A percentile compares a stretch with the other conserved stretches of the same genome.
phyloP scores from a whole-genome alignment of 2,113 vertebrate genomes.

The Myrmophylax atrothorax region DNA sequence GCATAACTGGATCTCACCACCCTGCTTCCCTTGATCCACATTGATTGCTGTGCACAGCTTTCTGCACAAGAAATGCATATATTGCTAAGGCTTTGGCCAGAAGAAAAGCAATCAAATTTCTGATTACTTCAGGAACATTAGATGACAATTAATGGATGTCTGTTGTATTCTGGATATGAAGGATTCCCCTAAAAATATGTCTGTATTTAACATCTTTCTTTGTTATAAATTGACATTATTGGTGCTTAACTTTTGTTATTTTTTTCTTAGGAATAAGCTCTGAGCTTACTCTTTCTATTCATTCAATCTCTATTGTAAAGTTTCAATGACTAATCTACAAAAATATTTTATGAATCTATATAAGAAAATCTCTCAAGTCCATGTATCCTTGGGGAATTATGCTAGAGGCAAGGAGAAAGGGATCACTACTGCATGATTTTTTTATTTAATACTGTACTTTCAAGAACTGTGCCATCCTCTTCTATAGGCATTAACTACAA shows the following conservation, averaged over 20 bases:
- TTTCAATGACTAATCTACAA: background rate
- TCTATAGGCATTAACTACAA: background rate
- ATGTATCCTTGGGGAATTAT: background rate
- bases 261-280: background rate
- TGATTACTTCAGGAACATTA: background rate
- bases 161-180: background rate
- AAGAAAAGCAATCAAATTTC: background rate
- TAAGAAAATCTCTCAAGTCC: background rate
- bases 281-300: background rate
- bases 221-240: background rate
- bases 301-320: background rate
- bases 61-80: background rate
- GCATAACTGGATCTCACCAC: accelerated
- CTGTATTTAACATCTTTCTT: background rate
- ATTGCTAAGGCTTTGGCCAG: background rate
- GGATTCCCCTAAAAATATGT: background rate
- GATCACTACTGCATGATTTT: background rate
- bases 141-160: background rate
- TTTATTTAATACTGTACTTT: background rate
- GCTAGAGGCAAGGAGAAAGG: background rate
- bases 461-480: background rate
- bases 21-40: background rate
- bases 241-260: background rate
- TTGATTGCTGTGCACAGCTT: background rate
- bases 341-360: background rate